Conservation (phyloP, 2,888 invertebrate genomes). For the Drosophila subsilvestris region DNA sequence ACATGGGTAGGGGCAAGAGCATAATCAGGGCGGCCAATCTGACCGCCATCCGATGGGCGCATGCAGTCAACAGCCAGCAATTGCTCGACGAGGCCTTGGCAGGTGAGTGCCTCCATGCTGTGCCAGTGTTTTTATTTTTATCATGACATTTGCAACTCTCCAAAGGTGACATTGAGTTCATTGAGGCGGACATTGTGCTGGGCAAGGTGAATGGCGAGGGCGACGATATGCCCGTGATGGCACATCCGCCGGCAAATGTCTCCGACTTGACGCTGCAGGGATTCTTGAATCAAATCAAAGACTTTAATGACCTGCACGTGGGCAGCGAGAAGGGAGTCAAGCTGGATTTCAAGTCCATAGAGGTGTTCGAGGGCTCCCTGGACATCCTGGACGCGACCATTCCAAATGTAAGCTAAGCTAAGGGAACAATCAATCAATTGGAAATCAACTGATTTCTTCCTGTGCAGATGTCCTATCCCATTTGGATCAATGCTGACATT, state of each 20-base stretch:
- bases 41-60: constrained; percentile 92
- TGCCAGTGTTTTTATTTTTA: not conserved
- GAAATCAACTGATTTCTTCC: not conserved
- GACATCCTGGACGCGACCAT: constrained; percentile 83
- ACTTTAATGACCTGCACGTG: constrained; percentile 84
- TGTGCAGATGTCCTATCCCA: constrained; percentile 87
- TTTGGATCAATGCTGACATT: constrained; percentile 96
- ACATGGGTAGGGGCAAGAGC: constrained; percentile 39
- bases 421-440: not conserved
- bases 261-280: constrained; percentile 91
- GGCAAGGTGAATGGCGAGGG: constrained; percentile 86
- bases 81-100: constrained; percentile 87
- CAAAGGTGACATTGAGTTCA: constrained; percentile 88
- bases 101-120: constrained; percentile 82
- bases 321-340: constrained; percentile 90
- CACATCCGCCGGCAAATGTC: constrained; percentile 89
- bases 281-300: constrained; percentile 88
- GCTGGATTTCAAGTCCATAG: constrained; percentile 93
- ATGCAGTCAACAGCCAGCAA: constrained; percentile 91
- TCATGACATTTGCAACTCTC: not conserved
- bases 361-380: constrained; percentile 88
- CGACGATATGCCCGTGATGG: constrained; percentile 91
- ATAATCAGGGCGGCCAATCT: constrained; percentile 85
- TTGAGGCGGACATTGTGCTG: constrained; percentile 93
- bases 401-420: constrained; percentile 82